Percentiles rank a stretch among this genome's conserved stretches.
phyloP scores from a whole-genome alignment of 2,113 vertebrate genomes.

The Prietella phreatophila region DNA sequence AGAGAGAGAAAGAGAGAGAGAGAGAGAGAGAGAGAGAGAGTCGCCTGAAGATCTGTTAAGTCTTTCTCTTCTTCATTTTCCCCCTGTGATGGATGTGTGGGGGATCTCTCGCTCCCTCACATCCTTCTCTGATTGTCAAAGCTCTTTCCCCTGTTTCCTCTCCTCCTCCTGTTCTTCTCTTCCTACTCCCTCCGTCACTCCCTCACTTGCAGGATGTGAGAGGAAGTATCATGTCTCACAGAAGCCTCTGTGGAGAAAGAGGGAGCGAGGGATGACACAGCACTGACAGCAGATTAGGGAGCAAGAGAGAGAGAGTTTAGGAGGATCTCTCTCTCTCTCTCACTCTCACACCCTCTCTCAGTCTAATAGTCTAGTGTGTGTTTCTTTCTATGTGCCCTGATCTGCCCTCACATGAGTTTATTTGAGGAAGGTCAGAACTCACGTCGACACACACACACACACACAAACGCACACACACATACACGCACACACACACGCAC shows the following conservation, averaged over 20 bases:
- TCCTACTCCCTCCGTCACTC: slow-evolving; percentile 5
- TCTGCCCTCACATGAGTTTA: slow-evolving; percentile 12
- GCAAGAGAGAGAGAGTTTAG: background rate
- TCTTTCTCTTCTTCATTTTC: slow-evolving; percentile 27
- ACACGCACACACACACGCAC: slow-evolving; percentile 25
- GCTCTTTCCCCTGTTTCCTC: background rate
- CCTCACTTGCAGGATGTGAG: slow-evolving; percentile 11
- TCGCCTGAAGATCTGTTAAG: slow-evolving; percentile 10
- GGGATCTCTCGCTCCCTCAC: slow-evolving; percentile 21
- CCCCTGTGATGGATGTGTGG: slow-evolving; percentile 15
- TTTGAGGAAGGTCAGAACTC: slow-evolving; percentile 18
- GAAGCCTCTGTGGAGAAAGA: slow-evolving; percentile 8
- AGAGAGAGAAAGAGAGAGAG: background rate
- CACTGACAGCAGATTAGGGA: background rate
- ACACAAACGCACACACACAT: slow-evolving; percentile 43
- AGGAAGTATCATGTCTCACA: slow-evolving; percentile 14
- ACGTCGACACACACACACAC: slow-evolving; percentile 12
- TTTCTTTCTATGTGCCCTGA: slow-evolving; percentile 1
- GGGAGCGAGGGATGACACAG: slow-evolving; percentile 6
- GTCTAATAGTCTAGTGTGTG: background rate
- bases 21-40: background rate
- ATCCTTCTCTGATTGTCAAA: background rate
- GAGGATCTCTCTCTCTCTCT: background rate
- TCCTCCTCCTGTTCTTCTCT: slow-evolving; percentile 16
- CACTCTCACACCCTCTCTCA: background rate